Evolutionary conservation across 1,140 invertebrate species (phyloP).

Genomic region (Platorchestia sp.): DNA sequence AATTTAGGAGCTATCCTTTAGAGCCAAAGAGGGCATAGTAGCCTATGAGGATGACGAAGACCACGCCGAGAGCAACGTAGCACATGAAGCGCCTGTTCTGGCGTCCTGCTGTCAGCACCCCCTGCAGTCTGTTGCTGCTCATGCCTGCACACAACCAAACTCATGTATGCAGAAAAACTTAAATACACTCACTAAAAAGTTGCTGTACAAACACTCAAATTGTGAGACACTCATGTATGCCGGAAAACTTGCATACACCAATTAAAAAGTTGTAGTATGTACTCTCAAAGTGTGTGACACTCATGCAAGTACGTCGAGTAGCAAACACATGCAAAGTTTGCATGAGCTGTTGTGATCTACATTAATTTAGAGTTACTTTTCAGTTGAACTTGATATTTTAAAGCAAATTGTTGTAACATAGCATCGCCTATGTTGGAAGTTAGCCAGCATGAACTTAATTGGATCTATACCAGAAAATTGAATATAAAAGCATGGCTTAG

Average conservation of each 20-base stretch:
- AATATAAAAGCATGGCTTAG: too few relatives aligned
- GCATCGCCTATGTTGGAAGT: too few relatives aligned
- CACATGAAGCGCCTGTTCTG: slow-evolving; percentile 56
- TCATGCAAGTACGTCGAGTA: neutral
- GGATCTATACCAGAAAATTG: too few relatives aligned
- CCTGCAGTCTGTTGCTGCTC: slow-evolving; percentile 50
- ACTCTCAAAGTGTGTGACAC: neutral
- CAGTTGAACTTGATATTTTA: too few relatives aligned
- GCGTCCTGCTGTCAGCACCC: slow-evolving; percentile 37
- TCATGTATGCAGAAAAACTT: neutral
- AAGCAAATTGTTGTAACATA: too few relatives aligned
- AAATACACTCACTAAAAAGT: neutral
- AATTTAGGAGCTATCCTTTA: neutral
- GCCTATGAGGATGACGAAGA: slow-evolving; percentile 48
- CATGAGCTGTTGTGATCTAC: too few relatives aligned
- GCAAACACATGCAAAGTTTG: too few relatives aligned
- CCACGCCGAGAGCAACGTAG: slow-evolving; percentile 18
- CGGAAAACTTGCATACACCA: too few relatives aligned
- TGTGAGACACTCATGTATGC: too few relatives aligned
- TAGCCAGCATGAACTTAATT: too few relatives aligned
- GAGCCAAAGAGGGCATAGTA: slow-evolving; percentile 38
- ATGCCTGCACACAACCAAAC: neutral
- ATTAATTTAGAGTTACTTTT: too few relatives aligned
- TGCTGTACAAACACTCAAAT: neutral
- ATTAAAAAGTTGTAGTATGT: neutral